Evolutionary conservation across 2,888 invertebrate genomes (phyloP), one percentile per base, ranked within the genome.

Genomic region (Cephalotes varians): DNA sequence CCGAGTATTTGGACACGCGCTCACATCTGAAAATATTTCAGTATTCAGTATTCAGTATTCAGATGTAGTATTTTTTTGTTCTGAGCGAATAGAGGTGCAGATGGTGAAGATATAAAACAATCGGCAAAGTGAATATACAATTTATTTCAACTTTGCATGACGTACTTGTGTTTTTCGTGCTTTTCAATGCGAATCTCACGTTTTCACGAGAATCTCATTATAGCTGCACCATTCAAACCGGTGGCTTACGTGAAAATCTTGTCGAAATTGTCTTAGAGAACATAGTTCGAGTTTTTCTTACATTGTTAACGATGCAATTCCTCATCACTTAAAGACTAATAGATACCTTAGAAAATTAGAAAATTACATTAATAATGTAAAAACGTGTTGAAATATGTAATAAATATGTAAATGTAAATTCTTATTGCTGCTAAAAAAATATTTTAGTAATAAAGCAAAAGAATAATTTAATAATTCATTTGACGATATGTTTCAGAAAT

Each of bases 181-280:
- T 60, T 74, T 71, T 58, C 76, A 71, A 72, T 58, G 72, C 65
- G 72, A 71, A 67, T 60, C n/a, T 77, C 76, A 54, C 82, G 62
- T 76, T 76, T 79, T 71, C 74, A 69, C 67, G 84, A 81, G 84
- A 88, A 91, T 90, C 84, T 90, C 85, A 87, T 90, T 90, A 87
- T 80, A 83, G 73, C 80, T 83, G 56, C 82, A 83, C 79, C 81
- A 79, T 77, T 82, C 74, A 85, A 89, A 86, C 87, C 85, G 64
- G 69, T 58, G 82, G 87, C 88, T 90, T 86, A 87, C 77, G 49
- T 64, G 83, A 84, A 85, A 86, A 89, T 90, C 88, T 88, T 72
- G 71, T 67, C 56, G 84, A 89, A 88, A 91, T 91, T 90, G 86
- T 87, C 80, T 84, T 67, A 58, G 47, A 80, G 82, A 87, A 87